These are phyloP conservation scores for Ichneumoninae sp. DNA, from an alignment of 2,888 invertebrate genomes.

Conservation along the genomic window DNA sequence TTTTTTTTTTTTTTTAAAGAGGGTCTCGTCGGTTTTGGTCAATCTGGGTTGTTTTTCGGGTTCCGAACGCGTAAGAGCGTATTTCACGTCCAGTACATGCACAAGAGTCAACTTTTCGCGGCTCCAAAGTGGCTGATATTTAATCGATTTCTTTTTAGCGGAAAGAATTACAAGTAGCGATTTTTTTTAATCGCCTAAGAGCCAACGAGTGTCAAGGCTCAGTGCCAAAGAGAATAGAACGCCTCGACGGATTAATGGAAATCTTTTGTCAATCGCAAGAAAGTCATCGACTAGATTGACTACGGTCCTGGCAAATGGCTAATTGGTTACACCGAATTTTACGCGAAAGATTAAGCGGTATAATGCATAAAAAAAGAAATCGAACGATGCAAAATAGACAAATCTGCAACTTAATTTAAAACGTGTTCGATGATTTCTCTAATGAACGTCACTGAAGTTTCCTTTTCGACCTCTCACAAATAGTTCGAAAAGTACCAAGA, in stretches of 20 bases:
- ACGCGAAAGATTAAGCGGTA: background rate
- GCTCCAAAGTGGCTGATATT: background rate
- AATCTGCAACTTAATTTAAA: background rate
- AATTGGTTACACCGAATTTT: background rate
- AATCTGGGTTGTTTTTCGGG: constrained; percentile 3
- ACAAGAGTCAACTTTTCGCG: background rate
- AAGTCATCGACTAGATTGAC: background rate
- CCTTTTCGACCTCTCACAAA: too few relatives aligned
- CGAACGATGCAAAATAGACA: background rate
- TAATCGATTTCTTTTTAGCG: background rate
- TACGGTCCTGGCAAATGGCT: background rate
- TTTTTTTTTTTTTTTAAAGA: constrained; percentile 53
- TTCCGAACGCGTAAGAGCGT: background rate
- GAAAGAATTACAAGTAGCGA: background rate
- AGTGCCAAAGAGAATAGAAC: background rate
- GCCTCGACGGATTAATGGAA: background rate
- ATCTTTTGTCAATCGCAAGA: background rate
- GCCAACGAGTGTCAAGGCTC: background rate
- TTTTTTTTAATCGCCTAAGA: background rate
- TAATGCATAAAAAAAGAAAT: background rate
- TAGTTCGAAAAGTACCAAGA: too few relatives aligned
- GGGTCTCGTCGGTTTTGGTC: constrained; percentile 3
- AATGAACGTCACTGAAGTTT: too few relatives aligned
- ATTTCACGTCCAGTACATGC: background rate
- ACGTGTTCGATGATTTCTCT: too few relatives aligned